phyloP scores from a whole-genome alignment of 2,888 invertebrate species.

The Tupiocoris notatus region DNA sequence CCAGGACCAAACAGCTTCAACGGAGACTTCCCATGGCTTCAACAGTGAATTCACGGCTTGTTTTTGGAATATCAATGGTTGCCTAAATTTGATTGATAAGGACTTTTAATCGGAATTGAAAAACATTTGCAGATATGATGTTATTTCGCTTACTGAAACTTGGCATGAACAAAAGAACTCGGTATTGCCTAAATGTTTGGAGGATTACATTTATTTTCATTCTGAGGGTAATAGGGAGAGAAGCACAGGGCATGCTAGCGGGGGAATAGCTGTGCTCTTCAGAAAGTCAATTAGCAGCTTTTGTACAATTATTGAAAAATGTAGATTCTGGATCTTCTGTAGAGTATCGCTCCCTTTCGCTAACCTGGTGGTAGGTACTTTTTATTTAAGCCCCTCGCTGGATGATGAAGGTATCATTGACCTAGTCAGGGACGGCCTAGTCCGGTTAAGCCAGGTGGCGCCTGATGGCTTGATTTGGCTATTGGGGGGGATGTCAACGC shows the following conservation, averaged over 20 bases:
- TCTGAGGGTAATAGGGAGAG: not conserved
- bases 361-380: not conserved
- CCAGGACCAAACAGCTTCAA: too few species aligned
- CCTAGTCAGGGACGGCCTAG: not conserved
- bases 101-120: not conserved
- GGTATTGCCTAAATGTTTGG: not conserved
- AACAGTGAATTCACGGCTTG: too few species aligned
- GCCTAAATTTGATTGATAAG: not conserved
- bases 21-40: too few species aligned
- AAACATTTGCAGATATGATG: not conserved
- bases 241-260: not conserved
- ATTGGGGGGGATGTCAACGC: not conserved
- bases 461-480: not conserved
- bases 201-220: too few species aligned
- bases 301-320: not conserved
- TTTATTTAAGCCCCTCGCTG: not conserved
- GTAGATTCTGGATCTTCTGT: not conserved
- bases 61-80: not conserved
- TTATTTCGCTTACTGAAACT: not conserved
- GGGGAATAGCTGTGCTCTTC: not conserved
- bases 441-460: not conserved
- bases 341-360: not conserved
- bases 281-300: not conserved
- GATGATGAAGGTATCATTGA: not conserved
- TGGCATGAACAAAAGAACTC: not conserved